Evolutionary conservation across 1,140 invertebrate genomes (phyloP).

Genomic region (Spodoptera frugiperda): DNA sequence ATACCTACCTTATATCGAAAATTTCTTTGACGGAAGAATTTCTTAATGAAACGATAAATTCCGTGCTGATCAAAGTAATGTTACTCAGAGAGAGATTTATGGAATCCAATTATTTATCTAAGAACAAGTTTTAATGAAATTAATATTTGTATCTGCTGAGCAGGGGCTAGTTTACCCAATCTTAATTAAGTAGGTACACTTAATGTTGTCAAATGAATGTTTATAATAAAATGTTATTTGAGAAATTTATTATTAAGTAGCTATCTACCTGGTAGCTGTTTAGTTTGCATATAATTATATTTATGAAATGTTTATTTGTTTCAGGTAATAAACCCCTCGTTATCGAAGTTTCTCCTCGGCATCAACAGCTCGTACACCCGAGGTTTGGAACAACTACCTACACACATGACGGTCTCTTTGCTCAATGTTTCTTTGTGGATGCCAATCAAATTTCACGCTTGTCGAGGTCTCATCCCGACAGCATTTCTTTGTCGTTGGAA

Average conservation of each 20-base stretch:
- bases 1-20: constrained; percentile 42
- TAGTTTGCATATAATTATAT: too few species aligned
- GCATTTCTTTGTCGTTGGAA: constrained; percentile 59
- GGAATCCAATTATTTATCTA: constrained; percentile 42
- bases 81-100: constrained; percentile 47
- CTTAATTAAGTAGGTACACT: constrained; percentile 19
- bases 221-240: not conserved
- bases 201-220: not conserved
- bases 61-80: constrained; percentile 53
- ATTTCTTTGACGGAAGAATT: constrained; percentile 56
- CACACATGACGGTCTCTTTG: constrained; percentile 28
- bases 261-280: not conserved
- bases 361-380: not conserved
- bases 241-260: not conserved
- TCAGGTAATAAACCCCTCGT: constrained; percentile 53
- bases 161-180: constrained; percentile 13
- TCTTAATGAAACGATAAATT: constrained; percentile 61
- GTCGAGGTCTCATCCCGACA: constrained; percentile 58
- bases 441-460: constrained; percentile 68
- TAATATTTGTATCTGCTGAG: constrained; percentile 28
- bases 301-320: constrained; percentile 50
- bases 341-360: not conserved
- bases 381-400: constrained; percentile 37
- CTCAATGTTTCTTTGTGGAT: constrained; percentile 43
- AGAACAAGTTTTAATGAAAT: constrained; percentile 41